A percentile compares a stretch with the other conserved stretches of the same genome.
These are phyloP conservation scores for Rhabdophis nuchalis DNA, from an alignment of 2,797 vertebrate species.

Conservation along the genomic window DNA sequence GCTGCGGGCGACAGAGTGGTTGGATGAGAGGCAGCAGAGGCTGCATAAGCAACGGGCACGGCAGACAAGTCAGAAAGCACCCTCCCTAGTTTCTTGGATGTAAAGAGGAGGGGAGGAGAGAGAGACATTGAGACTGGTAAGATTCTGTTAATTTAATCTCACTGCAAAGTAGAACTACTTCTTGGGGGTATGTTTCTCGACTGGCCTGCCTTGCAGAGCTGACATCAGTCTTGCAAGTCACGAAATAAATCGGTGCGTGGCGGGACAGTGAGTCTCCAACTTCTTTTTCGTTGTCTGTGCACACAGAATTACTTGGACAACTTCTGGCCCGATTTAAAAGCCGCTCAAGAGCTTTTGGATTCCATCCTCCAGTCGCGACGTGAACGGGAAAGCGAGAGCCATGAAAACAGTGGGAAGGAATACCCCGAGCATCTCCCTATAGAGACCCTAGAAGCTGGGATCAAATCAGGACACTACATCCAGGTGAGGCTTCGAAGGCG, in stretches of 20 bases:
- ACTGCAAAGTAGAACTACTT: not conserved
- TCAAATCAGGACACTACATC: slow-evolving; percentile 89
- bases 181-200: not conserved
- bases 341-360: slow-evolving; percentile 80
- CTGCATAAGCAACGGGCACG: no score
- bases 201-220: not conserved
- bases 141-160: not conserved
- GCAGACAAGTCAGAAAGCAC: not conserved
- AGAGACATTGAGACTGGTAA: not conserved
- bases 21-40: not conserved
- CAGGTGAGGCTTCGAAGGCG: slow-evolving; percentile 70
- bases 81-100: not conserved
- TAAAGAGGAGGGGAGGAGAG: not conserved
- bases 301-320: slow-evolving; percentile 85
- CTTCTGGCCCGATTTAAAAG: slow-evolving; percentile 87
- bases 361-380: slow-evolving; percentile 82
- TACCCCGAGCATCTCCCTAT: slow-evolving; percentile 83
- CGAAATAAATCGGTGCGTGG: not conserved
- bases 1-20: not conserved
- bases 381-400: slow-evolving; percentile 79
- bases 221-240: not conserved
- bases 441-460: slow-evolving; percentile 86
- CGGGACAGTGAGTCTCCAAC: not conserved
- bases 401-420: slow-evolving; percentile 78
- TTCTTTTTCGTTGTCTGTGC: not conserved